These are phyloP conservation scores for Periphyllus acericola DNA, from an alignment of 2,888 invertebrate genomes.

Conservation along the genomic window DNA sequence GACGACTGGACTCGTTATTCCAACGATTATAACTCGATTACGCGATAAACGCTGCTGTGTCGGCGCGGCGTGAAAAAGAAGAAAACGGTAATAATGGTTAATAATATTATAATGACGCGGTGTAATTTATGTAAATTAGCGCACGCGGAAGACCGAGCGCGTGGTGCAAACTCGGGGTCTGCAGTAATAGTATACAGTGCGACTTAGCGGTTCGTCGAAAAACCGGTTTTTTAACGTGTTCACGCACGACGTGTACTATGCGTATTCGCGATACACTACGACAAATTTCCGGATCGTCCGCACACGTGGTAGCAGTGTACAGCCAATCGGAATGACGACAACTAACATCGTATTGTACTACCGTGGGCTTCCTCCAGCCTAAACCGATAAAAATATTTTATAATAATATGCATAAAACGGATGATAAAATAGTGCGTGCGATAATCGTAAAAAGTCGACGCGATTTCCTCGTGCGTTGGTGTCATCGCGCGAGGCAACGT, in stretches of 20 bases:
- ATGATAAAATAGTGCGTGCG: too few species aligned
- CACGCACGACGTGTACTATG: not conserved
- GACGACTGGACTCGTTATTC: not conserved
- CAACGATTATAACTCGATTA: not conserved
- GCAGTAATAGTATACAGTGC: not conserved
- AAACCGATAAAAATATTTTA: too few species aligned
- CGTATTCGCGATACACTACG: not conserved
- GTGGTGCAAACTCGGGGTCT: not conserved
- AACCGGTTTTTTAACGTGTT: slow-evolving; percentile 13
- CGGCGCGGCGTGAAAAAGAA: not conserved
- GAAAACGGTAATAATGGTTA: too few species aligned
- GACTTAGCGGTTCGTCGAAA: not conserved
- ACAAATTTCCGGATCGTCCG: slow-evolving; percentile 1
- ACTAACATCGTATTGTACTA: too few species aligned
- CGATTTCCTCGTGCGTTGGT: too few species aligned
- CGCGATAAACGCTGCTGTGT: not conserved
- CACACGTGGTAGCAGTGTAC: not conserved
- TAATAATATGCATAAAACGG: too few species aligned
- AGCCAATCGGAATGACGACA: not conserved
- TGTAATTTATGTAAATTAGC: not conserved
- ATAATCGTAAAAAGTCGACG: too few species aligned
- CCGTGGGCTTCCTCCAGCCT: too few species aligned
- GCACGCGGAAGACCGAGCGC: not conserved
- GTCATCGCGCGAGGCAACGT: too few species aligned
- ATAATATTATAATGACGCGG: too few species aligned